Conservation (phyloP, 2,888 invertebrate species). For the Hedya salicella region DNA sequence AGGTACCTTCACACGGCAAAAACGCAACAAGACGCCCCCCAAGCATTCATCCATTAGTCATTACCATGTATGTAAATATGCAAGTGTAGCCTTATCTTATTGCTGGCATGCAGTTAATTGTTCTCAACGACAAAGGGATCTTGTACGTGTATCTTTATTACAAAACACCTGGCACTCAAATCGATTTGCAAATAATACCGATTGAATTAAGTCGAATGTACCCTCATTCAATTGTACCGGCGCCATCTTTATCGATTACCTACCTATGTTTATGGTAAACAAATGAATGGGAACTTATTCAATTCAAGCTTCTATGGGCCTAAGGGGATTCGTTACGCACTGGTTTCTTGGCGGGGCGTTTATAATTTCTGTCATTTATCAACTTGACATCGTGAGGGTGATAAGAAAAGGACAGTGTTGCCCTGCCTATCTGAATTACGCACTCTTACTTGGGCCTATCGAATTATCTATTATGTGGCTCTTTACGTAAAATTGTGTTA, state of each 20-base stretch:
- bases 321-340: constrained; percentile 47
- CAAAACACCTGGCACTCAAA: constrained; percentile 41
- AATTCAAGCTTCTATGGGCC: constrained; percentile 32
- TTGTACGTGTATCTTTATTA: constrained; percentile 38
- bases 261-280: constrained; percentile 53
- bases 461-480: too few species aligned
- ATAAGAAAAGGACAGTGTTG: neutral
- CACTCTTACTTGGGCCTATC: too few species aligned
- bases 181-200: constrained; percentile 44
- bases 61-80: constrained; percentile 20
- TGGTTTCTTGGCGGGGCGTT: constrained; percentile 42
- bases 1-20: neutral
- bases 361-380: constrained; percentile 38
- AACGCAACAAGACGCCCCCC: neutral
- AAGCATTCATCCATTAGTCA: constrained; percentile 11
- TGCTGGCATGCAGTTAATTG: constrained; percentile 28
- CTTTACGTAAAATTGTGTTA: too few species aligned
- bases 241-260: constrained; percentile 55
- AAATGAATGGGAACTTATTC: constrained; percentile 51
- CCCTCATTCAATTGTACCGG: constrained; percentile 48
- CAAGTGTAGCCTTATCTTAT: constrained; percentile 12
- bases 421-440: neutral
- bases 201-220: constrained; percentile 49
- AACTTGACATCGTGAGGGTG: constrained; percentile 22
- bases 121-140: constrained; percentile 30